phyloP scores from a whole-genome alignment of 1,140 invertebrate genomes.

The Papilio machaon region DNA sequence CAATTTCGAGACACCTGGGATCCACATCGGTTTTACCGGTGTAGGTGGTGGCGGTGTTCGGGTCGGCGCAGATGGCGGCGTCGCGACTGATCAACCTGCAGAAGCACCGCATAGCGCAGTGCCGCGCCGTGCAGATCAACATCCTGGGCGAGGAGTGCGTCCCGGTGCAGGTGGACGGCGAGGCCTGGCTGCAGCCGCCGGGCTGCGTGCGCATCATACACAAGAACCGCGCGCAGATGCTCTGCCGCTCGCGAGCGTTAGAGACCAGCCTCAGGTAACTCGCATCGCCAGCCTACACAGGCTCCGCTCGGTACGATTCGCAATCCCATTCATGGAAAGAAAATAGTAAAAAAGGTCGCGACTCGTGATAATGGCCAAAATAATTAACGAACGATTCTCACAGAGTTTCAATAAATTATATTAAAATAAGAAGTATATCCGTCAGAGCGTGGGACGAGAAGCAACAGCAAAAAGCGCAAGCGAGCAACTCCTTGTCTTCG shows the following conservation, averaged over 20 bases:
- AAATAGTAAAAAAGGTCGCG: no score
- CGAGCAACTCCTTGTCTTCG: constrained; percentile 78
- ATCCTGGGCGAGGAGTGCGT: constrained; percentile 95
- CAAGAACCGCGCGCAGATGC: constrained; percentile 98
- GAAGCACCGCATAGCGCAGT: constrained; percentile 98
- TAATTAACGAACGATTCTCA: no score
- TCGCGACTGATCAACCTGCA: constrained; percentile 96
- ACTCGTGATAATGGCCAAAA: no score
- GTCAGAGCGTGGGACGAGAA: constrained; percentile 94
- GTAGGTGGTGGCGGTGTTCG: constrained; percentile 98
- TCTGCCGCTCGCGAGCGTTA: constrained; percentile 93
- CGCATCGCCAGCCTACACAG: background rate
- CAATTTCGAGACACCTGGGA: background rate
- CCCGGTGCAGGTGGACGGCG: constrained; percentile 97
- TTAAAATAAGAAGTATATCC: no score
- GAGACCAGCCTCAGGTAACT: constrained; percentile 91
- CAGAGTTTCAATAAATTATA: no score
- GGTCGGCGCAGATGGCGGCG: constrained; percentile 98
- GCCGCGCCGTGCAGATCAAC: constrained; percentile 96
- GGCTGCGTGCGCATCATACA: constrained; percentile 97
- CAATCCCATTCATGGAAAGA: background rate
- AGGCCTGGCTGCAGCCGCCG: constrained; percentile 99
- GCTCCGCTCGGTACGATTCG: background rate
- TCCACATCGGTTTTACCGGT: background rate
- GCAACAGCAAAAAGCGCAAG: constrained; percentile 83